Evolutionary conservation across 1,140 invertebrate genomes (phyloP), one percentile per base, ranked within the genome.

Genomic region (Tenebrio molitor): DNA sequence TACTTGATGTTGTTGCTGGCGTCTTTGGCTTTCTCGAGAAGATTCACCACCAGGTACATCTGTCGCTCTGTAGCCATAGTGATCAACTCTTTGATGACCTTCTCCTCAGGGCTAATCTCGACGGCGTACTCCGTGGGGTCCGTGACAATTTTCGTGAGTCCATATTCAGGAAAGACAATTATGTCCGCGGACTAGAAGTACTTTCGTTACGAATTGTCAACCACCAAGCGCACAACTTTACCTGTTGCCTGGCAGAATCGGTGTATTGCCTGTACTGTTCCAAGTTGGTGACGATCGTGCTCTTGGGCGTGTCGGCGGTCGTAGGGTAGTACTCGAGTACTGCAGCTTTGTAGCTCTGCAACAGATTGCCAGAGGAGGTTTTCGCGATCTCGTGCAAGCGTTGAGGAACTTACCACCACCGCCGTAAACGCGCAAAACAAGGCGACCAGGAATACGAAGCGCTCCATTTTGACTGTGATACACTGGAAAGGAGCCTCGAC

Each of bases 91-190:
- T 10, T 62, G 69, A 65, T 75, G 23, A 75, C 65, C 23, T 58
- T 33, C 4, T 33, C n/a, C n/a, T n/a, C n/a, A n/a, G n/a, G n/a
- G n/a, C n/a, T n/a, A n/a, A n/a, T n/a, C n/a, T 62, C 19, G 14
- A 78, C 62, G 2, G 75, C 50, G 63, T 75, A 78, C 2, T 65
- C 42, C 8, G 72, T 71, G 14, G 36, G 21, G 63, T 71, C 14
- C n/a, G n/a, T n/a, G 8, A 70, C 39, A 7, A 79, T 76, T 36
- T 81, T 79, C 10, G 85, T 86, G 4, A 91, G 75, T 2, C 89
- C 89, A 78, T 88, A 85, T 82, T 96, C 95, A 0, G 95, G 94
- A 79, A 96, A 96, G 1, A 96, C 91, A 2, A 96, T 86, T 7
- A 97, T 93, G 72, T 96, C 90, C 1, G 29, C 50, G 10, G 21